Conservation (phyloP, 2,113 vertebrate species). For the Solea senegalensis region DNA sequence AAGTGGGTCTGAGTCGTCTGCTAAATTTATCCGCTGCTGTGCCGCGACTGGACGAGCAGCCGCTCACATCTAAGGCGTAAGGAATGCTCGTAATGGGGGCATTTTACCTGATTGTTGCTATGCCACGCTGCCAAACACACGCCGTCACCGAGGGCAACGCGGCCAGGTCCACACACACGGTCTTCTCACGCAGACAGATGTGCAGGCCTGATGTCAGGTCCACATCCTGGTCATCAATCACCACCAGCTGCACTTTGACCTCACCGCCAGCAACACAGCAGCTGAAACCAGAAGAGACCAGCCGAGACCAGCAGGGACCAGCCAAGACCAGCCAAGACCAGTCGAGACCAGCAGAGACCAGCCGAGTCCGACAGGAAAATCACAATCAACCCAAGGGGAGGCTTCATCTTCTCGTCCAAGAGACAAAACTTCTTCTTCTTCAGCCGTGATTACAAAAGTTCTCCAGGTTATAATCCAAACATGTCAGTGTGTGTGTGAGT, state of each 20-base stretch:
- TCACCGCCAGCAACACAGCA: slow-evolving; percentile 11
- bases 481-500: too few relatives aligned
- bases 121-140: slow-evolving; percentile 58
- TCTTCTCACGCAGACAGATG: slow-evolving; percentile 44
- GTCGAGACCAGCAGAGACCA: slow-evolving; percentile 3
- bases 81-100: slow-evolving; percentile 68
- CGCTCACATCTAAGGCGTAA: slow-evolving; percentile 35
- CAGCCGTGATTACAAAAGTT: too few relatives aligned
- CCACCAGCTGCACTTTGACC: slow-evolving; percentile 20
- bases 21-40: slow-evolving; percentile 42
- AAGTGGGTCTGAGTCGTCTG: slow-evolving; percentile 21
- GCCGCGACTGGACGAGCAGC: slow-evolving; percentile 40
- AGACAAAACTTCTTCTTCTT: too few relatives aligned
- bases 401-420: too few relatives aligned
- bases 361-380: background rate
- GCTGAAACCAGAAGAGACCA: background rate
- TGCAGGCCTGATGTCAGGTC: slow-evolving; percentile 35
- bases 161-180: slow-evolving; percentile 38
- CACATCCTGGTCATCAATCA: slow-evolving; percentile 58
- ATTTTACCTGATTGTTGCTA: slow-evolving; percentile 73
- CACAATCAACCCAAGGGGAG: background rate
- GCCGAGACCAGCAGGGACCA: too few relatives aligned
- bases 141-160: slow-evolving; percentile 24
- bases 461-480: too few relatives aligned
- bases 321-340: too few relatives aligned